Evolutionary conservation across 2,113 vertebrate genomes (phyloP).

Genomic region (Myotis lucifugus): DNA sequence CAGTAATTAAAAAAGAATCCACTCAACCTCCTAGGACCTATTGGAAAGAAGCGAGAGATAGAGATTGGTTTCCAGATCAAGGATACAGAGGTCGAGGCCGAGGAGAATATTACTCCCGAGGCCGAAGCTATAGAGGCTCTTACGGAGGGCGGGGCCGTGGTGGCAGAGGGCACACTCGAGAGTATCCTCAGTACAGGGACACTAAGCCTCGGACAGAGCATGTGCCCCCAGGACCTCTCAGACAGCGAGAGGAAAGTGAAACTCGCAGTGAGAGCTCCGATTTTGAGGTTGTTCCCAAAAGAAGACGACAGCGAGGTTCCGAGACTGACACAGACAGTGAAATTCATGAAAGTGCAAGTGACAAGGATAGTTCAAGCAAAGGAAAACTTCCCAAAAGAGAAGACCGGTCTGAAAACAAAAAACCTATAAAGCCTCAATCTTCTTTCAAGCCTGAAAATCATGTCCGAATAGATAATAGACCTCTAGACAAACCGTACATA

Average conservation of each 20-base stretch:
- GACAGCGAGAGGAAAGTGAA: constrained; percentile 96
- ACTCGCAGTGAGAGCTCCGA: constrained; percentile 99
- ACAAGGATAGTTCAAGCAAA: constrained; percentile 94
- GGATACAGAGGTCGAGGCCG: constrained; percentile 94
- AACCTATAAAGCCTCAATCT: constrained; percentile 80
- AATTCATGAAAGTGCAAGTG: constrained; percentile 95
- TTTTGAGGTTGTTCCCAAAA: constrained; percentile 96
- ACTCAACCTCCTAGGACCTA: constrained; percentile 90
- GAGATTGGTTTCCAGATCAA: constrained; percentile 94
- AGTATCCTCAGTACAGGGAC: constrained; percentile 94
- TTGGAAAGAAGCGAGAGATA: constrained; percentile 92
- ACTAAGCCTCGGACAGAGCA: constrained; percentile 90
- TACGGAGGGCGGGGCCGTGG: constrained; percentile 93
- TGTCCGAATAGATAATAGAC: constrained; percentile 83
- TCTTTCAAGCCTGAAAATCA: constrained; percentile 85
- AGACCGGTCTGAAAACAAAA: constrained; percentile 85
- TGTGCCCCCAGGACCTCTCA: constrained; percentile 83
- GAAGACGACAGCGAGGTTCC: constrained; percentile 93
- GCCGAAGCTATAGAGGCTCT: constrained; percentile 95
- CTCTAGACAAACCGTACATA: constrained; percentile 82
- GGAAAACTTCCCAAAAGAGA: constrained; percentile 89
- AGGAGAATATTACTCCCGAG: constrained; percentile 97
- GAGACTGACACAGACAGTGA: constrained; percentile 99
- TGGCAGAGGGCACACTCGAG: constrained; percentile 91
- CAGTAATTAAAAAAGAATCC: constrained; percentile 88